phyloP scores from a whole-genome alignment of 2,888 invertebrate species.

The Pilophorus perplexus region DNA sequence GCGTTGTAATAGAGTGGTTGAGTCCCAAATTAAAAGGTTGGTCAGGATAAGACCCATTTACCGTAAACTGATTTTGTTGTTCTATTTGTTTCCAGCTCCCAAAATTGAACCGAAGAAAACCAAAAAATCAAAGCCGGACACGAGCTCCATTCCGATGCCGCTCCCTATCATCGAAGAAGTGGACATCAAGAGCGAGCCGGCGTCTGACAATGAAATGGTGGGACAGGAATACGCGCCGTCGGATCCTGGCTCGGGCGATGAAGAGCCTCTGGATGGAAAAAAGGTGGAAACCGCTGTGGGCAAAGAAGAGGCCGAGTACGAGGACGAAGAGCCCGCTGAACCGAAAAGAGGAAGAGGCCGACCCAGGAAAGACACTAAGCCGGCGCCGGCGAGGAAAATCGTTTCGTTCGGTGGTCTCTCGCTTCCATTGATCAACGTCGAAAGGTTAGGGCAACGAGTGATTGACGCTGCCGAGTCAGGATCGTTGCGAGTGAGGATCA shows the following conservation, averaged over 20 bases:
- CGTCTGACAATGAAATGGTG: constrained; percentile 17
- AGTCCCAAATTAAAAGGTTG: too few relatives aligned
- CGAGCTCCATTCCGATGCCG: constrained; percentile 27
- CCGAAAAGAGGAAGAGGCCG: constrained; percentile 7
- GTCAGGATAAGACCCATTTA: background rate
- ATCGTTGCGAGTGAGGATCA: constrained; percentile 25
- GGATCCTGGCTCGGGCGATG: constrained; percentile 11
- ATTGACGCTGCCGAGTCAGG: constrained; percentile 31
- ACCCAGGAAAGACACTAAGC: background rate
- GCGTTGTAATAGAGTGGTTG: too few relatives aligned
- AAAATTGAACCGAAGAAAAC: background rate
- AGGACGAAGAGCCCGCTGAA: background rate
- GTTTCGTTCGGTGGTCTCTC: constrained; percentile 5
- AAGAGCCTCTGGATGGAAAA: background rate
- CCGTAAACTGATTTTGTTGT: too few relatives aligned
- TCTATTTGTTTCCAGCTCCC: too few relatives aligned
- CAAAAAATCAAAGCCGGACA: constrained; percentile 22
- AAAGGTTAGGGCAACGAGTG: constrained; percentile 10
- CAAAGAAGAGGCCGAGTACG: background rate
- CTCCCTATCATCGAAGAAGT: constrained; percentile 24
- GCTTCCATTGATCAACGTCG: background rate
- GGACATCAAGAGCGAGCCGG: constrained; percentile 33
- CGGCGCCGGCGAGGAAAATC: background rate
- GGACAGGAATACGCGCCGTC: constrained; percentile 24
- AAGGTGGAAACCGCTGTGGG: background rate